Conservation (phyloP, 2,797 vertebrate genomes). For the Molothrus ater region DNA sequence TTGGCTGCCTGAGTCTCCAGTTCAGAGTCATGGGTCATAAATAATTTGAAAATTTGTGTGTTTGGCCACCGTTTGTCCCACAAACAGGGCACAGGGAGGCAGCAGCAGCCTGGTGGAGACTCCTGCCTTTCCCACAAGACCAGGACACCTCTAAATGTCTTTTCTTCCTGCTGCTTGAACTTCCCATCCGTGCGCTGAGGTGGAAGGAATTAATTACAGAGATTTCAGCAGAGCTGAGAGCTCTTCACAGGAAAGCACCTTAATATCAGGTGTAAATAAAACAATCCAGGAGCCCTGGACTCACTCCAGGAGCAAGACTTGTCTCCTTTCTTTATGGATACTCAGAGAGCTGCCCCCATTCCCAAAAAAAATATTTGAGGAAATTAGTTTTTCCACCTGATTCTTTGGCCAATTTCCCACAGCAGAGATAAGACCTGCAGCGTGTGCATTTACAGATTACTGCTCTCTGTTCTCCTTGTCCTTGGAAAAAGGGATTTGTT, state of each 20-base stretch:
- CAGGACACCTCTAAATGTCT: not conserved
- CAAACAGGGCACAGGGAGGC: not conserved
- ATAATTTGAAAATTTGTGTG: rapidly evolving
- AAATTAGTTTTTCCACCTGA: slow-evolving; percentile 42
- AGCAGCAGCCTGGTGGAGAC: not conserved
- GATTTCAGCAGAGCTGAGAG: not conserved
- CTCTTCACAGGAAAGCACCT: slow-evolving; percentile 6
- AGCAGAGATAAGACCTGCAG: slow-evolving; percentile 39
- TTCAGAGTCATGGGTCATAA: not conserved
- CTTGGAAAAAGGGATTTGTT: not conserved
- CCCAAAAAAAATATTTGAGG: not conserved
- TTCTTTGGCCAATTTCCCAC: slow-evolving; percentile 24
- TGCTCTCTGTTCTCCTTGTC: not conserved
- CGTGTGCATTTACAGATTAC: slow-evolving; percentile 28
- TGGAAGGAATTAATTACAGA: slow-evolving; percentile 54
- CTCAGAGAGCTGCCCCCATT: not conserved
- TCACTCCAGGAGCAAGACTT: not conserved
- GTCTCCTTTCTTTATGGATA: not conserved
- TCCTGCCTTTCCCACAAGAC: not conserved
- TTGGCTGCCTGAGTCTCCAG: not conserved
- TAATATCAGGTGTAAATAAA: slow-evolving; percentile 35
- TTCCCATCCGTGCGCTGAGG: not conserved
- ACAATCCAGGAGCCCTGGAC: not conserved
- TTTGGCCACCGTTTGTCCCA: not conserved
- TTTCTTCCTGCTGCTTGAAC: not conserved